These are phyloP conservation scores for Vipera latastei DNA, from an alignment of 2,797 vertebrate species.

Conservation along the genomic window DNA sequence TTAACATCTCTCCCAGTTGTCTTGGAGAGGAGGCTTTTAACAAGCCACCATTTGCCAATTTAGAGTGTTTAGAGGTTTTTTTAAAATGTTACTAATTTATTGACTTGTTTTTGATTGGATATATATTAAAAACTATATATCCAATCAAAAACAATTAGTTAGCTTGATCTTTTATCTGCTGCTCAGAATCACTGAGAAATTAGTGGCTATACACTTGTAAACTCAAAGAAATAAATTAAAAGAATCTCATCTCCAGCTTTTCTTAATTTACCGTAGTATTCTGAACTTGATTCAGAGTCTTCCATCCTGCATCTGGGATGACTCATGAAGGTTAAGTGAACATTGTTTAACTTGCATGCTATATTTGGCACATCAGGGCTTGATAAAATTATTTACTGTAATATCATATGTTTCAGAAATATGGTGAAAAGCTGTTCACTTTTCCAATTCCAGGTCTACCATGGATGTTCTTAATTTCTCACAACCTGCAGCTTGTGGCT, in stretches of 20 bases:
- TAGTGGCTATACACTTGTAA: neutral
- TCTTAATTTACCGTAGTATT: neutral
- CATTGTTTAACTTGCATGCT: neutral
- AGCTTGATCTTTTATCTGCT: neutral
- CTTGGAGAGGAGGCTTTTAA: neutral
- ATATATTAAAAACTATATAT: too few relatives aligned
- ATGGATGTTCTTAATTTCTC: fast-evolving
- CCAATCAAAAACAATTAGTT: neutral
- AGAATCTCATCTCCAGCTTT: neutral
- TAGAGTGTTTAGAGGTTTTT: neutral
- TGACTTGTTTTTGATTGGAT: neutral
- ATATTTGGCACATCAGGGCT: neutral
- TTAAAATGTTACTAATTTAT: neutral
- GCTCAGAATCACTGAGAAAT: neutral
- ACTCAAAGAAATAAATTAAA: neutral
- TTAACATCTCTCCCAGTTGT: neutral
- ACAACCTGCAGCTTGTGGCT: neutral
- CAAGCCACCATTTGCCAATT: neutral
- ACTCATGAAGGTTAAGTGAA: neutral
- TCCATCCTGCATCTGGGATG: neutral
- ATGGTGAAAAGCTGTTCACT: slow-evolving; percentile 1
- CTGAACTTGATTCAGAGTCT: neutral
- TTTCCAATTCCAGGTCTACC: slow-evolving; percentile 26
- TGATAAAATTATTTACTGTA: neutral
- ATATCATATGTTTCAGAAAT: neutral